These are phyloP conservation scores for Sula dactylatra DNA, from an alignment of 2,113 vertebrate species.

Conservation along the genomic window DNA sequence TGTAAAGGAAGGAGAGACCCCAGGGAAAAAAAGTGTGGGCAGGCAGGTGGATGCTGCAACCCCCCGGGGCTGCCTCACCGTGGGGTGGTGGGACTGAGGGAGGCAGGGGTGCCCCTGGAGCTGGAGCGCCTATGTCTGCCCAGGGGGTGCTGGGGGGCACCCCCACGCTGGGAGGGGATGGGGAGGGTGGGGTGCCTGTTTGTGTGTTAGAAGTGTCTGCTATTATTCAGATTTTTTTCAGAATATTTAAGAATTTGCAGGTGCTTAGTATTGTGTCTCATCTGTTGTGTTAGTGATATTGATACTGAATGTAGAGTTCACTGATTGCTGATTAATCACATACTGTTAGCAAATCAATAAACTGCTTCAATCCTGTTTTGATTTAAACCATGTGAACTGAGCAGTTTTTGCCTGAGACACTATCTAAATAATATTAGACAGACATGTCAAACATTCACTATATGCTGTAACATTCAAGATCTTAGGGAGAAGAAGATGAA, in stretches of 20 bases:
- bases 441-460: background rate
- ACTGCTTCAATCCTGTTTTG: background rate
- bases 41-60: no score
- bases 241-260: background rate
- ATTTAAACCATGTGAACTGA: background rate
- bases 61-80: background rate
- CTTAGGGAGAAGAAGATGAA: background rate
- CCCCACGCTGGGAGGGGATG: rapidly evolving
- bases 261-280: background rate
- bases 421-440: background rate
- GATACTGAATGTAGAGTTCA: background rate
- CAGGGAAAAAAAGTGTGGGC: rapidly evolving
- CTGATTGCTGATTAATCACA: background rate
- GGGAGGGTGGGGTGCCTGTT: rapidly evolving
- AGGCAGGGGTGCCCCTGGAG: no score
- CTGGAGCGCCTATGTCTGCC: background rate
- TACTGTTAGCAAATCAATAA: background rate
- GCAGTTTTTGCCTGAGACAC: background rate
- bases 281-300: background rate
- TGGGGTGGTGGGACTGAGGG: no score
- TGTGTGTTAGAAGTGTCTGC: no score
- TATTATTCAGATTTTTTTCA: background rate
- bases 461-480: background rate
- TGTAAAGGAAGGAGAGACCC: background rate
- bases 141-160: no score